Evolutionary conservation across 1,140 invertebrate genomes (phyloP).

Genomic region (Lycorma delicatula): DNA sequence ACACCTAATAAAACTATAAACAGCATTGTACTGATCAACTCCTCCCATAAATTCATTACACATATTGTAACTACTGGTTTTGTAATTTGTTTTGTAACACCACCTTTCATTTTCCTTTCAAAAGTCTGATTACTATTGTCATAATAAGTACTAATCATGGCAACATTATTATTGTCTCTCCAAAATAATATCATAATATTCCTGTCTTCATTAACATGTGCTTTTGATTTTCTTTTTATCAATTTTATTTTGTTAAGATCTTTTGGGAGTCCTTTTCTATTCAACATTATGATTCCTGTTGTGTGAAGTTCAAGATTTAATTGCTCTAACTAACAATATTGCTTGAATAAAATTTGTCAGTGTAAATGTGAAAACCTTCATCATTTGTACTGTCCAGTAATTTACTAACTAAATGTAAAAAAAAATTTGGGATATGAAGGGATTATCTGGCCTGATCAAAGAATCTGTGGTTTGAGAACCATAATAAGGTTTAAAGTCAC

Average conservation of each 20-base stretch:
- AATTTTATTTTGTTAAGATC: background rate
- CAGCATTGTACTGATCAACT: background rate
- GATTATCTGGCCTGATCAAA: background rate
- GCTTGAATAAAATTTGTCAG: background rate
- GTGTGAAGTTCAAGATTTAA: background rate
- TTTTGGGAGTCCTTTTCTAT: background rate
- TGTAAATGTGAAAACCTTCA: background rate
- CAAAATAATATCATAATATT: background rate
- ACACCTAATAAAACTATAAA: background rate
- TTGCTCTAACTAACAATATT: background rate
- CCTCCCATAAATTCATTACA: background rate
- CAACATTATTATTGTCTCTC: background rate
- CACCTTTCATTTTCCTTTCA: background rate
- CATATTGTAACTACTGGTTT: background rate
- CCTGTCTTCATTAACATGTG: background rate
- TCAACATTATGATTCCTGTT: background rate
- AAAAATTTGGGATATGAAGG: too few relatives aligned
- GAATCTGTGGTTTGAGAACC: background rate
- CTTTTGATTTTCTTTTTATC: background rate
- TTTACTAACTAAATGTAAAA: background rate
- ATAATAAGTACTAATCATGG: background rate
- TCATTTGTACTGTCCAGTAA: background rate
- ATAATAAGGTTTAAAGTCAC: background rate
- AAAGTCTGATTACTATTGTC: background rate
- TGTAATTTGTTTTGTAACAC: background rate